Evolutionary conservation across 2,113 vertebrate genomes (phyloP).

Genomic region (Oryctolagus cuniculus): DNA sequence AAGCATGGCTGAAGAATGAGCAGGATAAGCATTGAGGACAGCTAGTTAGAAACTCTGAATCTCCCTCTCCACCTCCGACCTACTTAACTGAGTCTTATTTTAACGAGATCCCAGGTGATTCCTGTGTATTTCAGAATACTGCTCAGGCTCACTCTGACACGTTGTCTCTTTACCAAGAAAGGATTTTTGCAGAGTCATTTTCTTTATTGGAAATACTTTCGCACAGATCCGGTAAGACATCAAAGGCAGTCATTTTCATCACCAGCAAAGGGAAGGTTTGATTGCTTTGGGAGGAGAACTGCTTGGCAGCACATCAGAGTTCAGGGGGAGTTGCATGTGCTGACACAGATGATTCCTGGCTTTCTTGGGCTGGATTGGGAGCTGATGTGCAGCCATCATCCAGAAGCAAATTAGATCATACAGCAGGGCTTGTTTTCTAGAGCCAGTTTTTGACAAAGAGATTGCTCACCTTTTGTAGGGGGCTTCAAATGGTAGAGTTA

Average conservation of each 20-base stretch:
- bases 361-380: conserved; percentile 55
- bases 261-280: conserved; percentile 62
- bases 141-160: background rate
- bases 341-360: conserved; percentile 65
- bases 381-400: background rate
- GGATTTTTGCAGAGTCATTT: conserved; percentile 75
- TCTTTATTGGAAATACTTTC: conserved; percentile 78
- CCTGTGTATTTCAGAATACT: background rate
- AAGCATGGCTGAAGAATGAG: background rate
- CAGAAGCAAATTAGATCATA: conserved; percentile 48
- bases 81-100: background rate
- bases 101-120: background rate
- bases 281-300: conserved; percentile 75
- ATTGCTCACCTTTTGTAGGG: background rate
- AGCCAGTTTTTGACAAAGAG: background rate
- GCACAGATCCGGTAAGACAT: conserved; percentile 70
- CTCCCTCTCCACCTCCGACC: background rate
- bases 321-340: conserved; percentile 65
- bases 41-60: background rate
- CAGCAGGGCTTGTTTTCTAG: background rate
- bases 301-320: conserved; percentile 80
- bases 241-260: conserved; percentile 76
- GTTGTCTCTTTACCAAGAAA: conserved; percentile 36
- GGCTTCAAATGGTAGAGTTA: background rate
- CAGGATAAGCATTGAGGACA: background rate